Evolutionary conservation across 2,797 vertebrate species (phyloP).

Genomic region (Xiphorhynchus erythropygius): DNA sequence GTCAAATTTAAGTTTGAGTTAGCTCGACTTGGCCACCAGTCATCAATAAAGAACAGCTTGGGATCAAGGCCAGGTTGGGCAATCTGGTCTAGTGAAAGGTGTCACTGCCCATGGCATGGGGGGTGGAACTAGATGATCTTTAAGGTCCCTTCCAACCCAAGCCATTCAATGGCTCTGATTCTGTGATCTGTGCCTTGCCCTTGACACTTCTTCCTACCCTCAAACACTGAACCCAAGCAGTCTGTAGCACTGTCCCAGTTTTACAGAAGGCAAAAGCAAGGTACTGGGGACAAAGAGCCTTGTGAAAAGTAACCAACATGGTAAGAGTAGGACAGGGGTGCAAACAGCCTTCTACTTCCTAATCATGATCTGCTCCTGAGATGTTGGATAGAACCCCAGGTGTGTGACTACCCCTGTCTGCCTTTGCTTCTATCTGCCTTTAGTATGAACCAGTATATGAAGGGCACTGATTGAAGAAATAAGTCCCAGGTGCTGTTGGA

Average conservation of each 20-base stretch:
- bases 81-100: not conserved
- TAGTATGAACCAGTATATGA: not conserved
- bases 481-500: not conserved
- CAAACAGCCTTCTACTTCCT: not conserved
- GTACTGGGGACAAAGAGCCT: not conserved
- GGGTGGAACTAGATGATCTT: not conserved
- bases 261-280: not conserved
- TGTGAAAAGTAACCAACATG: not conserved
- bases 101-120: not conserved
- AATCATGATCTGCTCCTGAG: not conserved
- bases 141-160: not conserved
- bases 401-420: not conserved
- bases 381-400: fast-evolving
- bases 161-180: not conserved
- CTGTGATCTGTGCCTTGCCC: fast-evolving
- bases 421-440: not conserved
- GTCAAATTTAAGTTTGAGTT: not conserved
- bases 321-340: not conserved
- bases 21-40: fast-evolving
- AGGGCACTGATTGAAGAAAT: not conserved
- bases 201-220: not conserved
- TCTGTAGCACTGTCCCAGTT: not conserved
- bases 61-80: not conserved
- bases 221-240: not conserved
- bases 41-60: not conserved